Percentiles rank a stretch among this genome's conserved stretches.
phyloP scores from a whole-genome alignment of 1,140 invertebrate genomes.

The Cydia strobilella region DNA sequence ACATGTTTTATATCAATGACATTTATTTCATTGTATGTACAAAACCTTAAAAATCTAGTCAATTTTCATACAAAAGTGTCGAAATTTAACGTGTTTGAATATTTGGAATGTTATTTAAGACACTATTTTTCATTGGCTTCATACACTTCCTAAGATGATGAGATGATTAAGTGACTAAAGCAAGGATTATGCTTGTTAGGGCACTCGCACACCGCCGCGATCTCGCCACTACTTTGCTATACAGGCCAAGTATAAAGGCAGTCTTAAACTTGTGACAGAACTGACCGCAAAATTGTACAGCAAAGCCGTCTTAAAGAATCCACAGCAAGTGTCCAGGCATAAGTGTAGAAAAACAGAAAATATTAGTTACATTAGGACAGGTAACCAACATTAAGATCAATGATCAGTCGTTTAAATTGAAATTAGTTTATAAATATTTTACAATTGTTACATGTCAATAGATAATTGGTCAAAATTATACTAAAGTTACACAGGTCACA shows the following conservation, averaged over 20 bases:
- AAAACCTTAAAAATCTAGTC: slow-evolving; percentile 78
- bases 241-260: slow-evolving; percentile 19
- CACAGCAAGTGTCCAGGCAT: slow-evolving; percentile 6
- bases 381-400: slow-evolving; percentile 40
- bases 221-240: slow-evolving; percentile 8
- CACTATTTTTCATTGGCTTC: slow-evolving; percentile 72
- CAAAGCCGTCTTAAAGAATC: slow-evolving; percentile 13
- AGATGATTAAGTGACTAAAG: slow-evolving; percentile 67
- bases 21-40: slow-evolving; percentile 80
- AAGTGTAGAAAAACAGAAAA: slow-evolving; percentile 8
- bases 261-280: slow-evolving; percentile 16
- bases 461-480: slow-evolving; percentile 73
- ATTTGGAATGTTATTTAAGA: slow-evolving; percentile 79
- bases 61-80: slow-evolving; percentile 78
- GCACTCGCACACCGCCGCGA: slow-evolving; percentile 14
- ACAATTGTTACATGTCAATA: slow-evolving; percentile 41
- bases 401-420: slow-evolving; percentile 46
- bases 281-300: not conserved
- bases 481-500: slow-evolving; percentile 65
- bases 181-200: slow-evolving; percentile 54
- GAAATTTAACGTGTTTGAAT: slow-evolving; percentile 76
- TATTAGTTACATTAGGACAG: slow-evolving; percentile 15
- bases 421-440: slow-evolving; percentile 40
- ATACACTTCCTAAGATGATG: slow-evolving; percentile 62
- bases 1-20: slow-evolving; percentile 71